phyloP scores from a whole-genome alignment of 2,888 invertebrate species.

The Agriopis aurantiaria region DNA sequence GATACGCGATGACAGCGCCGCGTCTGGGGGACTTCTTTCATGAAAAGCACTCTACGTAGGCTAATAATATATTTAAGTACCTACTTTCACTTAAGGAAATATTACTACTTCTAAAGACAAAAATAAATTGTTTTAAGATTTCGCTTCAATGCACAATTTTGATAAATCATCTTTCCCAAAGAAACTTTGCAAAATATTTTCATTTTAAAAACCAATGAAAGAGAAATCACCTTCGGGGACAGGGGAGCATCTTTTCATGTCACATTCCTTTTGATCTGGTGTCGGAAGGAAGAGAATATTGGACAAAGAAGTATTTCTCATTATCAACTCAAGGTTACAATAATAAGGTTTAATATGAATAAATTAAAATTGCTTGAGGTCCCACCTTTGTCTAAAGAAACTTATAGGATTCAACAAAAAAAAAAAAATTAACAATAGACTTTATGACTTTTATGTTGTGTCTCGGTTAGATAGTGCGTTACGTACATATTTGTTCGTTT shows the following conservation, averaged over 20 bases:
- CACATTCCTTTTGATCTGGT: slow-evolving; percentile 42
- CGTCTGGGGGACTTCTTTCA: too few relatives aligned
- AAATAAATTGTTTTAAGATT: not conserved
- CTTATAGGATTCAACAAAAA: not conserved
- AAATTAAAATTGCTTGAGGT: not conserved
- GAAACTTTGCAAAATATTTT: slow-evolving; percentile 26
- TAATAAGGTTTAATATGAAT: slow-evolving; percentile 13
- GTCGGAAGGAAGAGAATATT: slow-evolving; percentile 17
- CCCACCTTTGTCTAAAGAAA: not conserved
- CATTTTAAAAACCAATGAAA: slow-evolving; percentile 32
- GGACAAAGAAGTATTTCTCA: slow-evolving; percentile 8
- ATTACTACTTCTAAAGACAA: too few relatives aligned
- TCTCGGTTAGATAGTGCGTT: not conserved
- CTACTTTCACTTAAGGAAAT: too few relatives aligned
- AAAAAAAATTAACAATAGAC: too few relatives aligned
- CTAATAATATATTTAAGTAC: too few relatives aligned
- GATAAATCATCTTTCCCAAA: slow-evolving; percentile 13
- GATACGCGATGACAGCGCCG: too few relatives aligned
- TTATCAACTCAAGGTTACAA: slow-evolving; percentile 15
- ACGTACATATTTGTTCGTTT: too few relatives aligned
- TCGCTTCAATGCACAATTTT: slow-evolving; percentile 8
- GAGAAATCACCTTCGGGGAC: slow-evolving; percentile 24
- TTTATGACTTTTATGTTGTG: not conserved
- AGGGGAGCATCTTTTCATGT: slow-evolving; percentile 26
- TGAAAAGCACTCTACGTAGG: too few relatives aligned